Conservation (phyloP, 2,113 vertebrate species). For the Sturnira hondurensis region DNA sequence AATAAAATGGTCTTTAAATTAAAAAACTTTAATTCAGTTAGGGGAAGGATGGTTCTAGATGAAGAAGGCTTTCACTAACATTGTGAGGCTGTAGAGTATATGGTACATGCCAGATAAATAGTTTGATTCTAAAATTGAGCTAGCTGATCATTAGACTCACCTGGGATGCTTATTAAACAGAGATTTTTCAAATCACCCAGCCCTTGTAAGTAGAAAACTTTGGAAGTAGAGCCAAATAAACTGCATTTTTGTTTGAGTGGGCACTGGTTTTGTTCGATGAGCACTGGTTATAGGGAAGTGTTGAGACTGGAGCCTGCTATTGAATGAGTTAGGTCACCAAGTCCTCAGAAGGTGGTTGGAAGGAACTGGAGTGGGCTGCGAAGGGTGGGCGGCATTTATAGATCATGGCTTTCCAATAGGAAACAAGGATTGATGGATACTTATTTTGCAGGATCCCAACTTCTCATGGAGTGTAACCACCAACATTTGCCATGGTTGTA, state of each 20-base stretch:
- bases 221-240: background rate
- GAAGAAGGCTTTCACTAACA: background rate
- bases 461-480: background rate
- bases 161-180: background rate
- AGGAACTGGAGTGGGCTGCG: background rate
- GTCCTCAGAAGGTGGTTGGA: background rate
- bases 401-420: background rate
- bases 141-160: background rate
- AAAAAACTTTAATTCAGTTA: background rate
- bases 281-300: background rate
- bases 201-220: background rate
- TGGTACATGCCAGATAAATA: background rate
- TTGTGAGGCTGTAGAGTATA: too few relatives aligned
- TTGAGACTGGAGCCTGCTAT: background rate
- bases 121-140: background rate
- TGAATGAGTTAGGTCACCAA: background rate
- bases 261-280: background rate
- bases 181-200: background rate
- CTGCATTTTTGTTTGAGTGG: background rate
- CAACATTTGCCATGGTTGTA: background rate
- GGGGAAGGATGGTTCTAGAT: background rate
- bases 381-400: background rate
- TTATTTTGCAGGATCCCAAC: background rate
- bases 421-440: background rate
- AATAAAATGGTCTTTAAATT: background rate